These are phyloP conservation scores for Pitangus sulphuratus DNA, from an alignment of 2,797 vertebrate genomes.

Conservation along the genomic window DNA sequence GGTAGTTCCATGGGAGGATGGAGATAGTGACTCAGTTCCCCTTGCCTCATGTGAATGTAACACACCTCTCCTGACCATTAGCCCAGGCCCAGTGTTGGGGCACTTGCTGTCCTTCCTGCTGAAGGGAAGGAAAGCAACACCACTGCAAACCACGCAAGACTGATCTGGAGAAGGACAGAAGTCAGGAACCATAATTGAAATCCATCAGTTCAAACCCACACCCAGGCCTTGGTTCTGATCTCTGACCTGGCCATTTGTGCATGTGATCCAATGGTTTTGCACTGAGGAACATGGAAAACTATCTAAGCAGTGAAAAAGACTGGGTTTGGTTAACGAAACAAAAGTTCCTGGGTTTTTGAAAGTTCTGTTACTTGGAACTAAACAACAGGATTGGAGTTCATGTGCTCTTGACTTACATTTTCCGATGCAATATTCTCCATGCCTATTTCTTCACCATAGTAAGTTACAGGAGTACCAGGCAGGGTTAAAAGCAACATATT, in stretches of 20 bases:
- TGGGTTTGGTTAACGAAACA: neutral
- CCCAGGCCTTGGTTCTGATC: neutral
- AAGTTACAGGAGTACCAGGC: conserved; percentile 92
- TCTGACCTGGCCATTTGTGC: neutral
- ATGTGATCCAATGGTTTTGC: neutral
- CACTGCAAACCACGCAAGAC: neutral
- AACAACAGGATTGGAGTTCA: conserved; percentile 67
- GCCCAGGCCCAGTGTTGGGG: neutral
- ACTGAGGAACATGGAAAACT: neutral
- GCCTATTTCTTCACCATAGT: conserved; percentile 98
- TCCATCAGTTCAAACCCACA: neutral
- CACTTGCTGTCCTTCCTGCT: neutral
- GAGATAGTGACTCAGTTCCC: rapidly evolving
- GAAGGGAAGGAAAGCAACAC: neutral
- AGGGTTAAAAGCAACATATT: conserved; percentile 96
- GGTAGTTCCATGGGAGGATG: neutral
- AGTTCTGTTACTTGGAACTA: neutral
- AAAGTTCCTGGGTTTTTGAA: neutral
- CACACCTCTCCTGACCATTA: neutral
- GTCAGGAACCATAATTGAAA: neutral
- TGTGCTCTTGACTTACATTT: conserved; percentile 75
- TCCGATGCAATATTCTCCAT: conserved; percentile 81
- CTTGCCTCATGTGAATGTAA: neutral
- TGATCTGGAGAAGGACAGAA: neutral
- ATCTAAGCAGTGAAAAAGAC: neutral